Evolutionary conservation across 1,140 invertebrate genomes (phyloP), one percentile per base, ranked within the genome.

Genomic region (Phymastichus coffea): DNA sequence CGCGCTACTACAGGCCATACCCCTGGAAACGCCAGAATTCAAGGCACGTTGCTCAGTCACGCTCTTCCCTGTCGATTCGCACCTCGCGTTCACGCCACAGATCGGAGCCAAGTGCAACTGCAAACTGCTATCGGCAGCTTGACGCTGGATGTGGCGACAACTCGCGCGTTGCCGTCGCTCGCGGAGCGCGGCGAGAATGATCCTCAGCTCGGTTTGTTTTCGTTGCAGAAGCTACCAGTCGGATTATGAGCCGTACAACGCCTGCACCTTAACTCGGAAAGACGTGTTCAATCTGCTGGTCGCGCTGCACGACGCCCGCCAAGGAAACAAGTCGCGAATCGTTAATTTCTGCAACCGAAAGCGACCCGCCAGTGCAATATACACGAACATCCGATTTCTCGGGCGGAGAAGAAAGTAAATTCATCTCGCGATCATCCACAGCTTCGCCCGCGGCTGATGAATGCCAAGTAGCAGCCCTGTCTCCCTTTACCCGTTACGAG

Each of bases 331-430:
- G 51, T 77, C 80, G 26, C 76, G 79, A 61, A 80, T 79, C n/a
- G 78, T 86, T 0, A 79, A 83, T 60, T 86, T 86, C 69, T 86
- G 85, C 66, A 86, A 86, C 68, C 74, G 84, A 28, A 81, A 80
- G 57, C 77, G 84, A 61, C 82, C 83, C 0, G 83, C 84, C 15
- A 77, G 77, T 46, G 73, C 81, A 8, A 79, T 86, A 14, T 84
- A 84, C 64, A 85, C 84, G 57, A 86, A 85, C 66, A 85, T 86
- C 57, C 80, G 84, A n/a, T 86, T 86, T 66, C 68, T 86, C 40
- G 85, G 84, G 15, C 51, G 59, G 9, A 49, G 46, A 56, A 49
- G 26, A 56, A n/a, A n/a, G n/a, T n/a, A n/a, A n/a, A n/a, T n/a
- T n/a, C n/a, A n/a, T n/a, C n/a, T n/a, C n/a, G n/a, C n/a, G n/a